phyloP scores from a whole-genome alignment of 2,113 vertebrate genomes.

The Colinus virginianus region DNA sequence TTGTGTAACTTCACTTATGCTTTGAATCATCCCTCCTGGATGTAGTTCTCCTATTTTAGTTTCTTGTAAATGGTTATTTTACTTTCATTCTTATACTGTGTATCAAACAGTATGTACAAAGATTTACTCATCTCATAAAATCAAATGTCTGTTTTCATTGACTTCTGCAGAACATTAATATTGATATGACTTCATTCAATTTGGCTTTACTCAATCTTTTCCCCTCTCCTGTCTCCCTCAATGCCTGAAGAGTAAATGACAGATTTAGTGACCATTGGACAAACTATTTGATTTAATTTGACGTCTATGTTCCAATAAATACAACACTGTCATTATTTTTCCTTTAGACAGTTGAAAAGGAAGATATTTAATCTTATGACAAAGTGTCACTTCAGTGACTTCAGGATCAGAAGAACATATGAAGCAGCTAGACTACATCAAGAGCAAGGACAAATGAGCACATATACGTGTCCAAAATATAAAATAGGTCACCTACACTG shows the following conservation, averaged over 20 bases:
- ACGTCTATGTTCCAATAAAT: slow-evolving; percentile 23
- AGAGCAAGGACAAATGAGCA: background rate
- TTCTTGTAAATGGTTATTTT: slow-evolving; percentile 42
- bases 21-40: background rate
- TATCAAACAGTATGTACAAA: slow-evolving; percentile 31
- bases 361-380: slow-evolving; percentile 16
- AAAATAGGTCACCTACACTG: background rate
- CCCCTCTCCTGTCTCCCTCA: background rate
- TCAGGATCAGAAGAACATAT: background rate
- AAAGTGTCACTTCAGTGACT: slow-evolving; percentile 28
- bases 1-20: background rate
- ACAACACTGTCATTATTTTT: background rate
- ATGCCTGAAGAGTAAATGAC: background rate
- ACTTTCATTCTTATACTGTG: slow-evolving; percentile 15
- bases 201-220: background rate
- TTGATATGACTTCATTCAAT: slow-evolving; percentile 40
- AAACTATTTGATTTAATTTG: slow-evolving; percentile 59
- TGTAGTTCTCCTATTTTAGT: slow-evolving; percentile 1
- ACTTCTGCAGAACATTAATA: slow-evolving; percentile 49
- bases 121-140: slow-evolving; percentile 61
- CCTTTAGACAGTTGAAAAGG: slow-evolving; percentile 16
- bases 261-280: slow-evolving; percentile 35
- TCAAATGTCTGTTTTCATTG: slow-evolving; percentile 58
- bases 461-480: background rate
- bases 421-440: slow-evolving; percentile 8